Evolutionary conservation across 2,888 invertebrate species (phyloP), one percentile per base, ranked within the genome.

Genomic region (Vannuccia rotundouncinata): DNA sequence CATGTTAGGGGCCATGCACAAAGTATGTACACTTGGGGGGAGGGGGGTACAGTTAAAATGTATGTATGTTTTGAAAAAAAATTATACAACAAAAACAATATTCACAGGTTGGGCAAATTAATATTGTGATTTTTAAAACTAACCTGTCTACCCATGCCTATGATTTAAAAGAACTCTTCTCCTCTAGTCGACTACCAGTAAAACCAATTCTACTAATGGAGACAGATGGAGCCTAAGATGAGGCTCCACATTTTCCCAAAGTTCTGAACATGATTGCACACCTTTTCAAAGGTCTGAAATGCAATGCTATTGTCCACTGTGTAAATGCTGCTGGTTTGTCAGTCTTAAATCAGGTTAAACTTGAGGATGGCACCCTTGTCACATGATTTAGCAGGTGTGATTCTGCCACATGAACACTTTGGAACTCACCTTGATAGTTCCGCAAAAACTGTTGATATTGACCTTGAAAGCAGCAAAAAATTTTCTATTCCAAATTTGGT

Each of bases 401-500:
- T 81, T 29, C 30, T 81, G 27, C 74, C 77, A 27, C 80, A 78
- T 17, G 28, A 81, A 45, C 1, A 28, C 27, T 22, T 77, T 45
- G 66, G 60, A 5, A 59, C 27, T 29, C 66, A 81, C 83, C 80
- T 87, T 1, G 82, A 86, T 81, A 78, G 59, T 29, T 77, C 81
- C 77, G 84, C 84, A 1, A 83, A 82, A 80, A 86, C 85, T 80
- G 66, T 85, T 60, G 85, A 88, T 80, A 25, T 79, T 91, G 90
- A 85, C 91, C 90, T 81, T 92, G 92, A 77, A 77, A 76, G 92
- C 87, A 88, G 94, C 94, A 82, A 77, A 86, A 87, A 82, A n/a
- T n/a, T n/a, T 88, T 88, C 82, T 80, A 82, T 66, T 17, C 45
- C 10, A 81, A 82, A 77, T 86, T 85, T 59, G 79, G 86, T 13